Evolutionary conservation across 2,888 invertebrate genomes (phyloP), one percentile per base, ranked within the genome.

Genomic region (Melanostoma scalare): DNA sequence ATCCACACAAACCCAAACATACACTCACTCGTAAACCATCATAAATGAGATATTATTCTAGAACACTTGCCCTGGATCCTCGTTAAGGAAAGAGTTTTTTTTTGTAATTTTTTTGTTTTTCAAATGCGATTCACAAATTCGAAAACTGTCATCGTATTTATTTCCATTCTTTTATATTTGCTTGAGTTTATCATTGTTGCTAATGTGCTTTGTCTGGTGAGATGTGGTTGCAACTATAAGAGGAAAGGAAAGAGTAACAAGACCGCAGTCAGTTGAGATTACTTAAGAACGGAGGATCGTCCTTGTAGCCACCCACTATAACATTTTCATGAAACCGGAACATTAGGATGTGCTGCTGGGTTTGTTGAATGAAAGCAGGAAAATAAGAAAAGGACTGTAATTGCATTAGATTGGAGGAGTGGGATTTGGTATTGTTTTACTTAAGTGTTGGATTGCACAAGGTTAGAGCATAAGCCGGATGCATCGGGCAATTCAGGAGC

Each of bases 61-160:
- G 53, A 38, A 50, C 33, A 60, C 69, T 33, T 46, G 53, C 44
- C 42, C 31, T 36, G 40, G 4, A 50, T 71, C 53, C 61, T 71
- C 50, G 3, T 46, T 46, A 4, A 10, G 40, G 6, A 6, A 52
- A 44, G 58, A 76, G 30, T 40, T 50, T 60, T 33, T n/a, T 50
- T 4, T 8, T n/a, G 20, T 58, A 33, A 36, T 20, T 20, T 4
- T 10, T 6, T 42, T 8, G n/a, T 50, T 46, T 20, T 35, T 35
- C 9, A 65, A 65, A 72, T 63, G 63, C 20, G 33, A 68, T 73
- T 63, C 68, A 73, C 68, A 82, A 77, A 82, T 82, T 82, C 77
- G 38, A 61, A 77, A 82, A 56, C 67, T 82, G 81, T 82, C 77
- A 73, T 63, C 68, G 67, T 73, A 77, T 82, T 61, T 81, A 44